These are phyloP conservation scores for Panthera tigris DNA, from an alignment of 2,113 vertebrate species.

Conservation along the genomic window DNA sequence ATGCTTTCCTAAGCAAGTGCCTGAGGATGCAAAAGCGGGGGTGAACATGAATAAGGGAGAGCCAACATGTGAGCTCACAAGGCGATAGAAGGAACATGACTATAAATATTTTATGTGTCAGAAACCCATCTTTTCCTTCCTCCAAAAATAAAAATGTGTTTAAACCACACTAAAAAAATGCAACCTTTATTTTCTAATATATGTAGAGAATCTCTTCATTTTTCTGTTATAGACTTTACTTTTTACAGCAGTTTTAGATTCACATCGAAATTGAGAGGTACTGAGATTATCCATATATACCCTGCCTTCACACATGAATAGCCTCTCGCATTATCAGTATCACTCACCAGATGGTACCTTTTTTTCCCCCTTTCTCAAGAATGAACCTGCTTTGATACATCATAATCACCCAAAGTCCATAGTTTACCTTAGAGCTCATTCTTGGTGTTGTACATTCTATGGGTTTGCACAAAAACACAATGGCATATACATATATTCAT, in stretches of 20 bases:
- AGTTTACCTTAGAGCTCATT: not conserved
- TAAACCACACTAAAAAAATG: not conserved
- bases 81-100: not conserved
- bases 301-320: not conserved
- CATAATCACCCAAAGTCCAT: not conserved
- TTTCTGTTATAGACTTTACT: not conserved
- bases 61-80: not conserved
- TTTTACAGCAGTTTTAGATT: not conserved
- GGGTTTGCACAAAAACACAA: not conserved
- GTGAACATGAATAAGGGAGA: not conserved
- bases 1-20: not conserved
- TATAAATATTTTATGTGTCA: not conserved
- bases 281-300: not conserved
- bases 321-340: not conserved
- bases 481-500: not conserved
- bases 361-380: not conserved
- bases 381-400: not conserved
- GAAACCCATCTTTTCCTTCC: not conserved
- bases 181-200: not conserved
- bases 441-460: not conserved
- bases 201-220: not conserved
- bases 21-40: not conserved
- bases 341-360: not conserved
- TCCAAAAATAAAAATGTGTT: not conserved
- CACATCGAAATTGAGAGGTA: not conserved